A percentile compares a stretch with the other conserved stretches of the same genome.
phyloP scores from a whole-genome alignment of 2,113 vertebrate genomes.

The Himantopus leucocephalus region DNA sequence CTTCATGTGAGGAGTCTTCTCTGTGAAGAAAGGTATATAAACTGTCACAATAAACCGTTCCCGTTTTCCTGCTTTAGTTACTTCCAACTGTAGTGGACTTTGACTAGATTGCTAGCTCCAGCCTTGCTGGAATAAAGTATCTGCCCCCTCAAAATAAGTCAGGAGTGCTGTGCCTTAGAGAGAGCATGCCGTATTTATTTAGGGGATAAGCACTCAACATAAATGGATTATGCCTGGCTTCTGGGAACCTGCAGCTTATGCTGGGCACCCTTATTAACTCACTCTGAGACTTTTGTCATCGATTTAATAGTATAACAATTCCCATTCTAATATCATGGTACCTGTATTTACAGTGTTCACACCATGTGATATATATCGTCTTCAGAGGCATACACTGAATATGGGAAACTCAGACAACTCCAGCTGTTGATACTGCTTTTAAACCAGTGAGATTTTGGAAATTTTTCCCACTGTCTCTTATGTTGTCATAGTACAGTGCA shows the following conservation, averaged over 20 bases:
- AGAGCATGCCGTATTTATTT: background rate
- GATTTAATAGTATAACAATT: background rate
- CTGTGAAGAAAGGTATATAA: background rate
- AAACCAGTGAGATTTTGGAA: background rate
- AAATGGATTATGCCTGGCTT: background rate
- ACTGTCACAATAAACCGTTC: background rate
- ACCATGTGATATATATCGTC: background rate
- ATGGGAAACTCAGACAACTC: background rate
- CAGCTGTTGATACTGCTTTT: slow-evolving; percentile 1
- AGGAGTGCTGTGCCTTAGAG: background rate
- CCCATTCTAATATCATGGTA: background rate
- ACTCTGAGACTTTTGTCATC: background rate
- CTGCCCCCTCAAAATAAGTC: background rate
- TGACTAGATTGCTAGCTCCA: background rate
- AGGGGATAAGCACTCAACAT: background rate
- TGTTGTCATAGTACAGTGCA: background rate
- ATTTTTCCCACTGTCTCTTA: background rate
- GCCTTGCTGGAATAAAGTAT: background rate
- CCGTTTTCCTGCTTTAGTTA: background rate
- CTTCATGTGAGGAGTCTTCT: background rate
- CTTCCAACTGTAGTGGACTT: background rate
- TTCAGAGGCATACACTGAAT: background rate
- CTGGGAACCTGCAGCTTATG: background rate
- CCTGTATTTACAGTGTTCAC: background rate
- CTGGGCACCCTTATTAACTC: background rate